Percentiles rank a stretch among this genome's conserved stretches.
These are phyloP conservation scores for Lepidonotus clava DNA, from an alignment of 2,888 invertebrate genomes.

Conservation along the genomic window DNA sequence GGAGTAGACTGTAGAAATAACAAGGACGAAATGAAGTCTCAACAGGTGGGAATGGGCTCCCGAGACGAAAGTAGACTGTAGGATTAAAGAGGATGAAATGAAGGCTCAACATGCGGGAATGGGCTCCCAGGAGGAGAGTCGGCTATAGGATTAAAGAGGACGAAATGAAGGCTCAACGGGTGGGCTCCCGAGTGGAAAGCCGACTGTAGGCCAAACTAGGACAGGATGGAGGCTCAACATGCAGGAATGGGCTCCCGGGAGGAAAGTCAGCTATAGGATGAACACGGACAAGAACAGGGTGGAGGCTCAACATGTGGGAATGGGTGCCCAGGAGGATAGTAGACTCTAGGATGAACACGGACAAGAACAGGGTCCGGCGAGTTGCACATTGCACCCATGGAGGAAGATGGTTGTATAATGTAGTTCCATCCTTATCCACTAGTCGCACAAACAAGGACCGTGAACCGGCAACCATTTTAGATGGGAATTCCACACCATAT, in stretches of 20 bases:
- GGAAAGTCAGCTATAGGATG: not conserved
- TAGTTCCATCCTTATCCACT: too few relatives aligned
- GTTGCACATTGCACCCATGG: not conserved
- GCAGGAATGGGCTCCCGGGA: not conserved
- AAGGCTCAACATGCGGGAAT: not conserved
- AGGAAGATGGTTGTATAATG: not conserved
- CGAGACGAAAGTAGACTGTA: not conserved
- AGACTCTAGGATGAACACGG: too few relatives aligned
- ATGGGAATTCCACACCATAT: too few relatives aligned
- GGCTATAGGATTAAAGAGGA: not conserved
- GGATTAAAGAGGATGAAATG: not conserved
- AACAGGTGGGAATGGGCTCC: not conserved
- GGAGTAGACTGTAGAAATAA: too few relatives aligned
- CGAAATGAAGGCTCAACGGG: not conserved
- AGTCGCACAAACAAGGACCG: too few relatives aligned
- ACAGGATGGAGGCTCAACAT: not conserved
- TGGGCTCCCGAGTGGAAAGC: not conserved
- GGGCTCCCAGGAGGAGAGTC: not conserved
- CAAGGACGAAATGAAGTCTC: not conserved
- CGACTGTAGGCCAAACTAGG: not conserved
- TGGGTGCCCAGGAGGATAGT: not conserved
- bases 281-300: not conserved
- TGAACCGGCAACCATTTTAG: too few relatives aligned
- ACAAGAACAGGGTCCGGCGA: not conserved
- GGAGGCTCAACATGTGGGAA: not conserved